phyloP scores from a whole-genome alignment of 2,113 vertebrate genomes.

The Boleophthalmus pectinirostris region DNA sequence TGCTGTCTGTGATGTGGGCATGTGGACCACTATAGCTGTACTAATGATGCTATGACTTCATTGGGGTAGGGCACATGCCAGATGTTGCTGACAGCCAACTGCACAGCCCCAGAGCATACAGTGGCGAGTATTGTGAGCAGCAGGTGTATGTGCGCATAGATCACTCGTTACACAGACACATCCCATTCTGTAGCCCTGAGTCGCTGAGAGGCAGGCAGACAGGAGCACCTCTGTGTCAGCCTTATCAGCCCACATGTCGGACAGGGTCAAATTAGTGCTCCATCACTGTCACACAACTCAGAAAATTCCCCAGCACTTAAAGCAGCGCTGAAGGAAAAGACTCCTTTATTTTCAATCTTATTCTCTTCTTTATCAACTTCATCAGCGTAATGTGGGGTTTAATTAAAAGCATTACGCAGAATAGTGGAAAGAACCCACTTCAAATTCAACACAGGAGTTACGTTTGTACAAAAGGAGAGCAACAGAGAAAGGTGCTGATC shows the following conservation, averaged over 20 bases:
- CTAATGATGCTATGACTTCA: constrained; percentile 7
- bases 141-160: constrained; percentile 1
- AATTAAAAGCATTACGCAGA: background rate
- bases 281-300: constrained; percentile 2
- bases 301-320: background rate
- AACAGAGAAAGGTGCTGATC: background rate
- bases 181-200: background rate
- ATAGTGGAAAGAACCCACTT: background rate
- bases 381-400: constrained; percentile 2
- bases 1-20: background rate
- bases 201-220: constrained; percentile 9
- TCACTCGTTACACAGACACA: constrained; percentile 16
- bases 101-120: background rate
- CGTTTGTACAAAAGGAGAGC: background rate
- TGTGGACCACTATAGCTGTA: constrained; percentile 16
- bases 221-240: background rate
- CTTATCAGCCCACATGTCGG: background rate
- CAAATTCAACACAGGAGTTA: background rate
- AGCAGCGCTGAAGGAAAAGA: background rate
- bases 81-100: constrained; percentile 20
- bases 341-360: background rate
- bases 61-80: background rate
- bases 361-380: background rate
- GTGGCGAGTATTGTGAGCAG: constrained; percentile 9
- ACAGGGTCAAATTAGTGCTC: background rate